Evolutionary conservation across 2,113 vertebrate species (phyloP), one percentile per base, ranked within the genome.

Genomic region (Lucifuga dentata): DNA sequence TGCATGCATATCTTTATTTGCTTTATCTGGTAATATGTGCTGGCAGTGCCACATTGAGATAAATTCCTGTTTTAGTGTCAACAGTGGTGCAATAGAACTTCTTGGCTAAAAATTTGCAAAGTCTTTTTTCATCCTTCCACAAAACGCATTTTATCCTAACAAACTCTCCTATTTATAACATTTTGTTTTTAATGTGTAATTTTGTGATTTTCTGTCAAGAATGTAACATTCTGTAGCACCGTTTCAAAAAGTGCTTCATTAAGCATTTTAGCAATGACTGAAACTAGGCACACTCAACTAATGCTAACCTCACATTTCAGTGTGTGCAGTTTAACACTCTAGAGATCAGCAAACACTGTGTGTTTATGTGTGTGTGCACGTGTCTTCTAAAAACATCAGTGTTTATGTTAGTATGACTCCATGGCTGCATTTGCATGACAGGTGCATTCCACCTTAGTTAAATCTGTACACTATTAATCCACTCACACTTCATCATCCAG

Each of bases 341-440:
- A 35, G 16, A 67, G 11, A 69, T 67, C 40, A 46, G 53, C 20
- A 45, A 9, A 59, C 29, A 44, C 1, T 10, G 40, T 55, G 10
- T 61, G 58, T 68, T 35, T n/a, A 13, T 51, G 51, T 11, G 53
- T 44, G 58, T 59, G 35, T 23, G 43, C 19, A 1, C 40, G 17
- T 11, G 40, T 70, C 46, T 44, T 64, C 35, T 36, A 51, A 63
- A 68, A 76, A 81, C 75, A 73, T 63, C 40, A 11, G 56, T 72
- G 61, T 86, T 86, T 74, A 75, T 75, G 21, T 77, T 66, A 48
- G 39, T 52, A 61, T 56, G 41, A 70, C 29, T 70, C 49, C n/a
- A 17, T 58, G 59, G 17, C 49, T 52, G 64, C 36, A 23, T 1
- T 5, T 52, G 29, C 60, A 46, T 43, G 81, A 79, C 78, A 71